Percentiles rank a stretch among this genome's conserved stretches.
Conservation (phyloP, 2,888 invertebrate genomes). For the Hydrotaea cyrtoneurina region DNA sequence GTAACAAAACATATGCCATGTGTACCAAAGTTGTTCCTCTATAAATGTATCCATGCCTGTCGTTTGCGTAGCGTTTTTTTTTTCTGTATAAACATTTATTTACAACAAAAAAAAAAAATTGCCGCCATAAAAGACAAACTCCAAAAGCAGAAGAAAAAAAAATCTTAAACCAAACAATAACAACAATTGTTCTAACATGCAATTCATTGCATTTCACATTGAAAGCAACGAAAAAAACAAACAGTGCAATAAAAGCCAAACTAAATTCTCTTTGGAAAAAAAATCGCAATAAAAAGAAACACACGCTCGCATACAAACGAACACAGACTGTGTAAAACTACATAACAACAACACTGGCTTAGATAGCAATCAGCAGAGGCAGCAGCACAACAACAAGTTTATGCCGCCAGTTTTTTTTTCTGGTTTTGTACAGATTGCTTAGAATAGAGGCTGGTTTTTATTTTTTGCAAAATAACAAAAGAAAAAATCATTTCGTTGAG, state of each 20-base stretch:
- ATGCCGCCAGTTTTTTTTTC: slow-evolving; percentile 46
- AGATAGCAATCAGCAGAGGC: slow-evolving; percentile 45
- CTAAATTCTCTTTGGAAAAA: slow-evolving; percentile 8
- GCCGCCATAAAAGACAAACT: slow-evolving; percentile 44
- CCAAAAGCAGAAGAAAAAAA: not conserved
- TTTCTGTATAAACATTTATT: slow-evolving; percentile 43
- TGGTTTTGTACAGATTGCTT: not conserved
- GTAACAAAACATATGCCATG: slow-evolving; percentile 35
- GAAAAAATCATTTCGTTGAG: slow-evolving; percentile 29
- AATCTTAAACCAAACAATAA: slow-evolving; percentile 24
- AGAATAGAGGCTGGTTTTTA: not conserved
- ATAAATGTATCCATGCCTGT: not conserved
- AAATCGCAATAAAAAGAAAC: slow-evolving; percentile 24
- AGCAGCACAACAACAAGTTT: slow-evolving; percentile 20
- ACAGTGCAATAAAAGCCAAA: not conserved
- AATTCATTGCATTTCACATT: slow-evolving; percentile 41
- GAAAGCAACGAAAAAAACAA: slow-evolving; percentile 8
- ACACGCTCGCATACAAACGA: not conserved
- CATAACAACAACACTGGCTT: slow-evolving; percentile 15
- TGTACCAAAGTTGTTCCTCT: not conserved
- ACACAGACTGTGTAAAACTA: not conserved
- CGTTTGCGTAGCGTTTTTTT: not conserved
- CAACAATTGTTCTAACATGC: slow-evolving; percentile 50
- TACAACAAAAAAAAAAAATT: slow-evolving; percentile 50
- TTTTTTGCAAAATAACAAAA: slow-evolving; percentile 8